Evolutionary conservation across 2,113 vertebrate genomes (phyloP), one percentile per base, ranked within the genome.

Genomic region (Cottus gobio): DNA sequence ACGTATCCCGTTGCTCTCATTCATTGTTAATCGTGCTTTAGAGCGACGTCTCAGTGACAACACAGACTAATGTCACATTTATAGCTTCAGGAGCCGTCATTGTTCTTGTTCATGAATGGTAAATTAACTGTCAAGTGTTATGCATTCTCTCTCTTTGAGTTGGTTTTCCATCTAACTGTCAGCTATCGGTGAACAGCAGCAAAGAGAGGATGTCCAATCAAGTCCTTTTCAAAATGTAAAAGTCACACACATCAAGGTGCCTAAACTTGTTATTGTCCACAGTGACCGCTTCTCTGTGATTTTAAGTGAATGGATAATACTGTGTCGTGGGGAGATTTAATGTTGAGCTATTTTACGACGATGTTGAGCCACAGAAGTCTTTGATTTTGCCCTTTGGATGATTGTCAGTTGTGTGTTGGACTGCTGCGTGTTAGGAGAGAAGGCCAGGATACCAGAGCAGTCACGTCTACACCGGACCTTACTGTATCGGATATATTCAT

Each of bases 331-430:
- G 76, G 69, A 82, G 77, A 72, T 87, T 84, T 89, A 70, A 73
- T 85, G 75, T 85, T 64, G 65, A 90, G 77, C 72, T 87, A 63
- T 89, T 91, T 91, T 82, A 65, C 5, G 28, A 81, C 77, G 61
- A 86, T 84, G 76, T 90, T 90, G 89, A 91, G 89, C 90, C 90
- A 87, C 88, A 87, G 76, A 89, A 85, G 77, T 90, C 90, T 90
- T 82, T 15, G 85, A 83, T 89, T 84, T 92, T 93, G 91, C 91
- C 91, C 90, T 92, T 90, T 87, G 82, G 85, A 77, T 85, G 82
- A 86, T 87, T 86, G 79, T 83, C 46, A 31, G 64, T 77, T 85
- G 54, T 83, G 83, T 85, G 73, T 70, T 85, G 76, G 74, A 84
- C 83, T 67, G 83, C 71, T 90, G 71, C 64, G 77, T 46, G 81